Base-by-base conservation (phyloP, 2,113 vertebrate species). In the Crotalus tigris region DNA sequence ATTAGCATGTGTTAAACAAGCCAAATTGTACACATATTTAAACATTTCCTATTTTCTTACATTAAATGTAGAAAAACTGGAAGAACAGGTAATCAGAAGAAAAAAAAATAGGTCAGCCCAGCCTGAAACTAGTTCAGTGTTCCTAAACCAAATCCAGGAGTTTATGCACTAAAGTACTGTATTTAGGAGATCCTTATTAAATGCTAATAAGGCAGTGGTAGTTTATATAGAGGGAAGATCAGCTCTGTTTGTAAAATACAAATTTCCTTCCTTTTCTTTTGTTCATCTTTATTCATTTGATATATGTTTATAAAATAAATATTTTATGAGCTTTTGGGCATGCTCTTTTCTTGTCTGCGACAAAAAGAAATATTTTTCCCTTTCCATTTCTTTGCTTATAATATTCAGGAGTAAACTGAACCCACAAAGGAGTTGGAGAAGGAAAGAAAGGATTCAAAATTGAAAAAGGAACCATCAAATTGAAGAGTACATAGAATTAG, bases 401-500 rank as follows among this genome's bases (percentile, higher is more conserved):
- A 95, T 59, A 61, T 86, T n/a, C 92, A 92, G 51, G 86, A 0
- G 0, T 44, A 92, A 23, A n/a, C 7, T 93, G 88, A 94, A 96
- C 92, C 92, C 61, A 92, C 91, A 95, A 92, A 90, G n/a, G 23
- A 44, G n/a, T 44, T 81, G 75, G 75, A 39, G 33, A 81, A 81
- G 23, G 53, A 51, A 57, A 54, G 19, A 33, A 46, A 88, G 93
- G 88, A 96, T 92, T 2, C 0, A 92, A 90, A 92, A 87, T 13
- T 89, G 91, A 24, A 93, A 95, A 91, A 92, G 23, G 51, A 33
- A 44, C 54, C 39, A 51, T 51, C 94, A 91, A 96, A 85, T 61
- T 57, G 96, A 96, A 95, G 95, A 97, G 75, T 97, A 93, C n/a
- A 90, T 93, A 75, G 97, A 97, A 97, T 96, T 94, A 96, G 44